These are phyloP conservation scores for Chlamydotis undulata DNA, from an alignment of 2,113 vertebrate species.

Conservation along the genomic window DNA sequence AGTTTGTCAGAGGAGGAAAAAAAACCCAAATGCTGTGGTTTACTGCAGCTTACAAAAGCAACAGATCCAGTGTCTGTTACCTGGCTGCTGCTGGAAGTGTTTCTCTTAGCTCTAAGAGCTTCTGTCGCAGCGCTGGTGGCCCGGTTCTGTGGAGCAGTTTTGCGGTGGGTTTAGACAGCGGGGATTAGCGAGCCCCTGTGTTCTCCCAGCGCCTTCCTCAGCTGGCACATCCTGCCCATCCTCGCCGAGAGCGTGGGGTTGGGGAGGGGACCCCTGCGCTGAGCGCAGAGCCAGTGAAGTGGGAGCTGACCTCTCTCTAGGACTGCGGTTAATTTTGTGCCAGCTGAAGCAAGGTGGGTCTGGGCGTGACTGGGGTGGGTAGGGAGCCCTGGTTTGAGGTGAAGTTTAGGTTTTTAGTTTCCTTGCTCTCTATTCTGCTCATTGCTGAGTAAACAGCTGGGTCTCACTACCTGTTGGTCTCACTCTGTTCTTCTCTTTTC, in stretches of 20 bases:
- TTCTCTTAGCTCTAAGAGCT: neutral
- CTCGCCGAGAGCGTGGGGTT: neutral
- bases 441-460: neutral
- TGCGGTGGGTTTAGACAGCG: fast-evolving
- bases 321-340: neutral
- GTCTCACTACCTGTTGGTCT: neutral
- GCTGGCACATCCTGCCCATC: fast-evolving
- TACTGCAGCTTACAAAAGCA: neutral
- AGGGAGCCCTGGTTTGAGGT: neutral
- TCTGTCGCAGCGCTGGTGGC: neutral
- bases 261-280: fast-evolving
- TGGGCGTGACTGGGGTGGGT: fast-evolving
- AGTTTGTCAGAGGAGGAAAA: neutral
- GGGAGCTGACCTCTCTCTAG: neutral
- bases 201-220: neutral
- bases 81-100: slow-evolving; percentile 3
- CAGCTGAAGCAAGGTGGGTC: neutral
- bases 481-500: neutral
- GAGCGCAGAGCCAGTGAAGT: neutral
- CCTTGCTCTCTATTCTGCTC: neutral
- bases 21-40: neutral
- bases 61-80: neutral
- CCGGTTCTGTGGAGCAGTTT: neutral
- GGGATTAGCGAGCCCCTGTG: fast-evolving
- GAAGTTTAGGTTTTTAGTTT: neutral